Evolutionary conservation across 2,113 vertebrate species (phyloP), one percentile per base, ranked within the genome.

Genomic region (Rhinolophus ferrumequinum): DNA sequence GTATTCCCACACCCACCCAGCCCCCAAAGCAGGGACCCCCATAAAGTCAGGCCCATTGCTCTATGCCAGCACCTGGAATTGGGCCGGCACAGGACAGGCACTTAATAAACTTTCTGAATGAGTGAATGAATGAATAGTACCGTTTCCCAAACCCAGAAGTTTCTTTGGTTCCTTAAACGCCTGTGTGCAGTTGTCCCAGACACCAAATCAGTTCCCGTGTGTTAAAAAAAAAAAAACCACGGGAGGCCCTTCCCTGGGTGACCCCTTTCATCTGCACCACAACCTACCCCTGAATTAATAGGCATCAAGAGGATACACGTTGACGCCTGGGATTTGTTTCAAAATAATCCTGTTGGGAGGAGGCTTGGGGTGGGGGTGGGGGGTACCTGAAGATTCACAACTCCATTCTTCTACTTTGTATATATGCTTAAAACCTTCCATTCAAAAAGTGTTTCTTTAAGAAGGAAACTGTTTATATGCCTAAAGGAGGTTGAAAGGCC

Each of bases 251-350:
- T 38, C 41, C 41, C 52, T 50, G 24, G 24, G 64, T 5, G 30
- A 7, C 14, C 70, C 85, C 6, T n/a, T 44, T 16, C 8, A 4
- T 6, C 77, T 16, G 8, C 5, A 6, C 30, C 16, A 38, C 19
- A 3, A 11, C 9, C 3, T 0, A 4, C 6, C 3, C 0, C 0
- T 8, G 2, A 19, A 30, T 24, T 56, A 26, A 54, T 0, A 76
- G 10, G 41, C 21, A 47, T 35, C 83, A 18, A 0, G 3, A 54
- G 60, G 12, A n/a, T 4, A 1, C 0, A 5, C 1, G 30, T 8
- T 30, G 93, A 54, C 3, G 0, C 1, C 66, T 33, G n/a, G 58
- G n/a, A 14, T n/a, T 8, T 38, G n/a, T 54, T 52, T 41, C 41
- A n/a, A 54, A 64, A 62, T n/a, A 33, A 4, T 50, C 89, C 38